These are phyloP conservation scores for Coptotermes formosanus DNA, from an alignment of 1,140 invertebrate species.

Conservation along the genomic window DNA sequence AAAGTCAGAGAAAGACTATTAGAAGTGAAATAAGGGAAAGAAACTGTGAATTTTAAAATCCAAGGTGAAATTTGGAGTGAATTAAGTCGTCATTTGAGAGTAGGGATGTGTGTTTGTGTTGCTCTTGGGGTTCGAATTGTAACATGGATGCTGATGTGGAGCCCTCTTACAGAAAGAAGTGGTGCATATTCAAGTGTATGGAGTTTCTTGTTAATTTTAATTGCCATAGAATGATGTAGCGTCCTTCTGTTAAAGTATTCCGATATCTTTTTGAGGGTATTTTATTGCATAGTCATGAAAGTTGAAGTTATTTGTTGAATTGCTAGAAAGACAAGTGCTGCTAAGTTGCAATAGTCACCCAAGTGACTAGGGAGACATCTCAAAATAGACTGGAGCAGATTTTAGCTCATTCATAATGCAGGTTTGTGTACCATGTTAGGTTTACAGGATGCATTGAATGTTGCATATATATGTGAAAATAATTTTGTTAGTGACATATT, in stretches of 20 bases:
- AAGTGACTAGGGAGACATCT: neutral
- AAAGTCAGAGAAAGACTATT: neutral
- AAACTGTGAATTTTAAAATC: neutral
- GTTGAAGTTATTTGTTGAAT: slow-evolving; percentile 20
- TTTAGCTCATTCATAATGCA: neutral
- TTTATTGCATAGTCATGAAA: slow-evolving; percentile 1
- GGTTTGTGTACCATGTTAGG: neutral
- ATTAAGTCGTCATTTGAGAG: neutral
- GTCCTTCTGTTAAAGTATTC: neutral
- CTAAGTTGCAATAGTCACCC: neutral
- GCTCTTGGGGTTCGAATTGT: neutral
- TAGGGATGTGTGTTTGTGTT: neutral
- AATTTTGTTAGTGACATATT: neutral
- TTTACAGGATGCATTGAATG: neutral
- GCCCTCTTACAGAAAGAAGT: neutral
- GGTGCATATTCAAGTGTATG: neutral
- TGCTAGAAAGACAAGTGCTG: neutral
- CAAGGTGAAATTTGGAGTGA: neutral
- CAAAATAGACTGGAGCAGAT: neutral
- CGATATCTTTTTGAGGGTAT: neutral
- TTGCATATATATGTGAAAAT: neutral
- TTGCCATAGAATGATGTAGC: neutral
- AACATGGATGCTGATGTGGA: neutral
- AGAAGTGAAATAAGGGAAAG: neutral
- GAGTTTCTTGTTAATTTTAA: slow-evolving; percentile 24